These are phyloP conservation scores for Protonemura montana DNA, from an alignment of 2,888 invertebrate genomes.

Conservation along the genomic window DNA sequence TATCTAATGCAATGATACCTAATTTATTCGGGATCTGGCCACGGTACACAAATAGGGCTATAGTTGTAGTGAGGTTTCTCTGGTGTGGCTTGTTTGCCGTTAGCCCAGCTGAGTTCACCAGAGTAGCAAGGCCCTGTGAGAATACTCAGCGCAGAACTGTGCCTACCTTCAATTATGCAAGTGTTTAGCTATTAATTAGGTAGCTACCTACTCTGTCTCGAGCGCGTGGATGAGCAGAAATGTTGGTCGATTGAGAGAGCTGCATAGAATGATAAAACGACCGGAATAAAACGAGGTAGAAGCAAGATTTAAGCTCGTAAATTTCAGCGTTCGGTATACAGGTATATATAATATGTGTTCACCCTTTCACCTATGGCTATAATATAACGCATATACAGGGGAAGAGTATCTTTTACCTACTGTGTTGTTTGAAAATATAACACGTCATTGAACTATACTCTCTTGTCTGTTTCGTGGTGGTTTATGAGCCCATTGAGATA, in stretches of 20 bases:
- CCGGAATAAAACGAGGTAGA: neutral
- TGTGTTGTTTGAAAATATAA: too few relatives aligned
- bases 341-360: too few relatives aligned
- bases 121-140: neutral
- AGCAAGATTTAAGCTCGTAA: neutral
- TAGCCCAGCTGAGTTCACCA: too few relatives aligned
- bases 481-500: too few relatives aligned
- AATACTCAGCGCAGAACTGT: too few relatives aligned
- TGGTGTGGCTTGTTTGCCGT: too few relatives aligned
- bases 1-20: neutral
- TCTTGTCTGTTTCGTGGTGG: too few relatives aligned
- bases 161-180: slow-evolving; percentile 39
- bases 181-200: slow-evolving; percentile 42
- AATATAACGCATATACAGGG: too few relatives aligned
- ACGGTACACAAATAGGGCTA: neutral
- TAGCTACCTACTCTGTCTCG: slow-evolving; percentile 23
- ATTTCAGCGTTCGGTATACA: too few relatives aligned
- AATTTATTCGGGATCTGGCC: slow-evolving; percentile 10
- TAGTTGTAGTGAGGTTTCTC: neutral
- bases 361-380: too few relatives aligned
- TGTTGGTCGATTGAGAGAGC: neutral
- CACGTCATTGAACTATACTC: too few relatives aligned
- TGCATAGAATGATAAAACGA: neutral
- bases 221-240: neutral
- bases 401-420: too few relatives aligned